These are phyloP conservation scores for Drosophila athabasca DNA, from an alignment of 1,140 invertebrate species.

Conservation along the genomic window DNA sequence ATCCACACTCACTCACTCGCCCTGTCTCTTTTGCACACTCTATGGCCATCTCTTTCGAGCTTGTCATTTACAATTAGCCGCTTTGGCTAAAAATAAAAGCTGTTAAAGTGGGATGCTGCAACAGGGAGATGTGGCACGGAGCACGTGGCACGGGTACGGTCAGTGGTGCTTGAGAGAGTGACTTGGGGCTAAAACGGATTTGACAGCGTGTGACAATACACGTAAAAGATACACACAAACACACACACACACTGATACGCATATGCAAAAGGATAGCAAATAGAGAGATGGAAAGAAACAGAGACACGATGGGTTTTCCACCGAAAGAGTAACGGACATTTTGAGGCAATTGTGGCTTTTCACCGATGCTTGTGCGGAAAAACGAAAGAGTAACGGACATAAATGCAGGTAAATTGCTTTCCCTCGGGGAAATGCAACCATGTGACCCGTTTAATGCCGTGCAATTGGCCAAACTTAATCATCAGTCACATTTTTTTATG, in stretches of 20 bases:
- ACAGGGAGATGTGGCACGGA: not conserved
- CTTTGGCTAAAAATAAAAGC: conserved; percentile 72
- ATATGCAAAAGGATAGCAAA: conserved; percentile 1
- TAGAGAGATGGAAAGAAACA: no score
- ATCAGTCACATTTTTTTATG: no score
- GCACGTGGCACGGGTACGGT: not conserved
- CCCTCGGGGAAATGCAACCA: no score
- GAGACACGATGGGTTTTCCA: no score
- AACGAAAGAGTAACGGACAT: no score
- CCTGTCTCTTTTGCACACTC: not conserved
- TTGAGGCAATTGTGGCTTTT: no score
- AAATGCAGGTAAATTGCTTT: no score
- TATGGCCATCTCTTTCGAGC: conserved; percentile 25
- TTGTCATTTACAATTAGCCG: conserved; percentile 78
- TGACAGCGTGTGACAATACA: conserved; percentile 76
- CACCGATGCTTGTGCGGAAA: no score
- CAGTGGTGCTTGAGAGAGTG: conserved; percentile 59
- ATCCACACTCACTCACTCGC: not conserved
- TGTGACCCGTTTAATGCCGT: no score
- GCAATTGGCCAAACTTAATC: no score
- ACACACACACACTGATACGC: conserved; percentile 23
- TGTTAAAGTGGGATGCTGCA: conserved; percentile 4
- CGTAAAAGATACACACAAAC: conserved; percentile 9
- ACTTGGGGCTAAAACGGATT: conserved; percentile 66
- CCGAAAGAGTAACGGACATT: no score